phyloP scores from a whole-genome alignment of 2,888 invertebrate species.

The Hydrotaea cyrtoneurina region DNA sequence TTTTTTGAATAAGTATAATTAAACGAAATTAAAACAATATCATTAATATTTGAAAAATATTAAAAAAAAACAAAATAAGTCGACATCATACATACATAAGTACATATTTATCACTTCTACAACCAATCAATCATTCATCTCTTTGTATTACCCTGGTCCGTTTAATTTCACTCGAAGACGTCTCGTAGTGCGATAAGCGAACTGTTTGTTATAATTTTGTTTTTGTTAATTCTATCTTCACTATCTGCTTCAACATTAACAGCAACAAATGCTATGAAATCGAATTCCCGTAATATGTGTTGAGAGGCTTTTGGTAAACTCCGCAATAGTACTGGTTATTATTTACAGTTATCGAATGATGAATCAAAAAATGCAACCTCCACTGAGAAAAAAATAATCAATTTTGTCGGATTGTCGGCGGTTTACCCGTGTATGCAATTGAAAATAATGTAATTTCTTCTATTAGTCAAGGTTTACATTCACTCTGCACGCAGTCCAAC shows the following conservation, averaged over 20 bases:
- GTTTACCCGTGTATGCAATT: too few species aligned
- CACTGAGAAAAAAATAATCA: too few species aligned
- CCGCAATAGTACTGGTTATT: too few species aligned
- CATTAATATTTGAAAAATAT: constrained; percentile 58
- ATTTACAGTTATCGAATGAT: too few species aligned
- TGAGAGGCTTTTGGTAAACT: too few species aligned
- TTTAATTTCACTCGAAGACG: background rate
- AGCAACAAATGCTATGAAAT: too few species aligned
- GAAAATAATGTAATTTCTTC: too few species aligned
- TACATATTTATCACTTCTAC: constrained; percentile 4
- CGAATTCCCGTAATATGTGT: too few species aligned
- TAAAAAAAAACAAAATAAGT: constrained; percentile 38
- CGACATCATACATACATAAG: constrained; percentile 2
- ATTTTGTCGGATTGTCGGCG: too few species aligned
- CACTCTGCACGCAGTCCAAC: too few species aligned
- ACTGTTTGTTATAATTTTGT: background rate
- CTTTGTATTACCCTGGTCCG: background rate
- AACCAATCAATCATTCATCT: background rate
- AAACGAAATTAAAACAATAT: constrained; percentile 35
- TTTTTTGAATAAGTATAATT: constrained; percentile 24
- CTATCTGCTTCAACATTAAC: background rate
- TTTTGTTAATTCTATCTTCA: background rate
- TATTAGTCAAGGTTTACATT: too few species aligned
- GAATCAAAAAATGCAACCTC: too few species aligned
- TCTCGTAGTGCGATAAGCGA: constrained; percentile 6